A percentile compares a stretch with the other conserved stretches of the same genome.
These are phyloP conservation scores for Portevinia maculata DNA, from an alignment of 2,888 invertebrate species.

Conservation along the genomic window DNA sequence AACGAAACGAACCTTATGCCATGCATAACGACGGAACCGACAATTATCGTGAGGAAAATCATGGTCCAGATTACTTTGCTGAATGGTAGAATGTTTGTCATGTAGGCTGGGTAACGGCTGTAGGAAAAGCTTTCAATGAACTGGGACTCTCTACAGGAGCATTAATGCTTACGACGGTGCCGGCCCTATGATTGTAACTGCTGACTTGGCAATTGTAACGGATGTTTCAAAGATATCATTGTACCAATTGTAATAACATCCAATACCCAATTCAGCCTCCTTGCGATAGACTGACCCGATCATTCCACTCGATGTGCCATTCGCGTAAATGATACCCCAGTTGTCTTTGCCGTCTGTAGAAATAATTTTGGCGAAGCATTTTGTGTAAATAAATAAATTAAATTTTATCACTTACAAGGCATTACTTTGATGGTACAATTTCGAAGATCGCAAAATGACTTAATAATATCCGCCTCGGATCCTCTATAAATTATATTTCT, in stretches of 20 bases:
- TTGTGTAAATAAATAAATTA: background rate
- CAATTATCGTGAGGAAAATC: conserved; percentile 75
- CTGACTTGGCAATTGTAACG: conserved; percentile 79
- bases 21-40: conserved; percentile 77
- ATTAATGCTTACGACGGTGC: conserved; percentile 78
- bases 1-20: conserved; percentile 75
- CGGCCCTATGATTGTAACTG: conserved; percentile 80
- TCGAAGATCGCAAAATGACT: conserved; percentile 79
- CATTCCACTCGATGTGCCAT: conserved; percentile 80
- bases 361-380: background rate
- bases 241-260: conserved; percentile 82
- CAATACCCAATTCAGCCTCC: conserved; percentile 80
- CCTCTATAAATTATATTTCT: conserved; percentile 78
- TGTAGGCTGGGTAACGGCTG: conserved; percentile 79
- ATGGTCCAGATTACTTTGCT: conserved; percentile 77
- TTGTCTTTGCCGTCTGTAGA: conserved; percentile 79
- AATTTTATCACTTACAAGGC: conserved; percentile 77
- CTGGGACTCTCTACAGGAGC: background rate
- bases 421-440: conserved; percentile 80
- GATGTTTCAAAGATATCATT: conserved; percentile 80
- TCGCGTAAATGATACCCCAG: conserved; percentile 80
- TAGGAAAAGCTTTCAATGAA: background rate
- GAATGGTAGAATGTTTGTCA: conserved; percentile 79
- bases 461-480: conserved; percentile 79
- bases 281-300: conserved; percentile 80